Evolutionary conservation across 1,140 invertebrate genomes (phyloP), one percentile per base, ranked within the genome.

Genomic region (Drosophila dunni): DNA sequence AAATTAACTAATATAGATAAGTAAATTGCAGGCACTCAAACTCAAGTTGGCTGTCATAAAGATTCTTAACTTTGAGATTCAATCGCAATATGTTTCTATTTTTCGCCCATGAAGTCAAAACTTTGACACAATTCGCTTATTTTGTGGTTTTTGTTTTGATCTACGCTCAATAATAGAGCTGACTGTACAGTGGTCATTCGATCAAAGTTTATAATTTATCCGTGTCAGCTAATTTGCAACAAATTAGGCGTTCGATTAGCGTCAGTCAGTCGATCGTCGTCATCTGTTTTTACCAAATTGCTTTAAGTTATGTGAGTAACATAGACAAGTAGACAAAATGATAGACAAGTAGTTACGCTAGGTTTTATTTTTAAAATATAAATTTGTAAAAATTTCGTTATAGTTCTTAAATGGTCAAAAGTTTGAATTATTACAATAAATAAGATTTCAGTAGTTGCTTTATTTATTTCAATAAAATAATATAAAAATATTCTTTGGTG

Each of bases 211-310:
- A 45, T 45, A 50, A 53, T 53, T 62, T 53, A 69, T 53, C 36
- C 17, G 54, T 58, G 15, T 38, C 48, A 61, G 46, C 58, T 78
- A 58, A 81, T 78, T 78, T 58, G 50, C 64, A 40, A 58, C 42
- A 78, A 82, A 70, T 78, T 44, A 69, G 71, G 60, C 33, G n/a
- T 50, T 64, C 74, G 69, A 82, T 82, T 82, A 69, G 67, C 50
- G 44, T 61, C 51, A 38, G 46, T 45, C 24, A 29, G 24, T 29
- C 24, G 24, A 29, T 29, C 24, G 24, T 29, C 7, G 29, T 34
- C 15, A 46, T 51, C 36, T 61, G 24, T 40, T 56, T 50, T 67
- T 29, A 15, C 29, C 51, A 34, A 56, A 44, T 33, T 11, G 50
- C 33, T 44, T 34, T 62, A 45, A 50, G 8, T 50, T 50, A 17